These are phyloP conservation scores for Eupithecia abbreviata DNA, from an alignment of 2,888 invertebrate genomes.

Conservation along the genomic window DNA sequence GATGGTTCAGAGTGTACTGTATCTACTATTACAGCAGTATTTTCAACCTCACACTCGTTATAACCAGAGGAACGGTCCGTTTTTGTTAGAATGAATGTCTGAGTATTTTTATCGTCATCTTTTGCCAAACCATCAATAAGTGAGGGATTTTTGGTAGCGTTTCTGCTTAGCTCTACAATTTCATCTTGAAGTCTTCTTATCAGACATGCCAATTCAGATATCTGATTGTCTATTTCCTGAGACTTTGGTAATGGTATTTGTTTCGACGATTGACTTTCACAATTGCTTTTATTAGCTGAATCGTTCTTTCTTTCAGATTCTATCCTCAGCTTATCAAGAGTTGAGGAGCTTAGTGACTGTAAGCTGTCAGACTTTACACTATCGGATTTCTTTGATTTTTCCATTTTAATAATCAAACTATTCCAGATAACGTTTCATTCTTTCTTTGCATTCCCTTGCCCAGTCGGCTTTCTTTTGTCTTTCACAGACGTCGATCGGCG, in stretches of 20 bases:
- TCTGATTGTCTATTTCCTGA: conserved; percentile 7
- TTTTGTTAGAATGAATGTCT: not conserved
- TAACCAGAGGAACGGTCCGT: not conserved
- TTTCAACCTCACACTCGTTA: not conserved
- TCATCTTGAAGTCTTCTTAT: not conserved
- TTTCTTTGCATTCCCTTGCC: not conserved
- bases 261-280: not conserved
- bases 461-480: conserved; percentile 36
- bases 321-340: not conserved
- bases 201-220: not conserved
- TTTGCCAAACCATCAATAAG: not conserved
- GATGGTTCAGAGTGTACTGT: not conserved
- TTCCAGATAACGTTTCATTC: not conserved
- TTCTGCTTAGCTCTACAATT: conserved; percentile 5
- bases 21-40: not conserved
- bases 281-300: not conserved
- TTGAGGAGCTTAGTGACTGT: not conserved
- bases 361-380: not conserved
- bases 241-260: conserved; percentile 3
- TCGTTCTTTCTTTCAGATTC: not conserved
- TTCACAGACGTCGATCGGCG: conserved; percentile 59
- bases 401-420: not conserved
- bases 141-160: not conserved
- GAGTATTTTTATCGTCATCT: conserved; percentile 5
- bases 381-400: not conserved